phyloP scores from a whole-genome alignment of 2,888 invertebrate species.

The Xylota segnis region DNA sequence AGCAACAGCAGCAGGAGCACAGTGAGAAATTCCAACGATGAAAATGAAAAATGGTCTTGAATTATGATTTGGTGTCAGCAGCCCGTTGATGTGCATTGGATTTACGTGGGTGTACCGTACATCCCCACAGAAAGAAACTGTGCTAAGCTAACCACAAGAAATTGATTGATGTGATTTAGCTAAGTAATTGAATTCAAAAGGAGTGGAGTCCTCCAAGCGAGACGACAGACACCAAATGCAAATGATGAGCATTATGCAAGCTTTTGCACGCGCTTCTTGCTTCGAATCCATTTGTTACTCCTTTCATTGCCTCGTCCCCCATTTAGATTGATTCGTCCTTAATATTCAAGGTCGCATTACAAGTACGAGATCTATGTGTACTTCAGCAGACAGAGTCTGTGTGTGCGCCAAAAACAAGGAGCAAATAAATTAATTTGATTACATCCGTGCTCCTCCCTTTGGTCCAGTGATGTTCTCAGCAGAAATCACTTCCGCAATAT shows the following conservation, averaged over 20 bases:
- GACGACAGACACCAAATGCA: no score
- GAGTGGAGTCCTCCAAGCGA: not conserved
- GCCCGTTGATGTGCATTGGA: conserved; percentile 35
- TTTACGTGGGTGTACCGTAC: not conserved
- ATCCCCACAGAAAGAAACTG: not conserved
- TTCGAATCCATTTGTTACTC: no score
- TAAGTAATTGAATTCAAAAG: conserved; percentile 7
- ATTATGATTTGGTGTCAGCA: conserved; percentile 70
- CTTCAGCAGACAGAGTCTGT: not conserved
- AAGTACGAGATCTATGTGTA: no score
- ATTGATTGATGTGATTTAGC: conserved; percentile 20
- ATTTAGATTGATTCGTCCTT: not conserved
- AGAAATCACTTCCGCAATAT: conserved; percentile 33
- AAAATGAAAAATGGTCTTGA: conserved; percentile 67
- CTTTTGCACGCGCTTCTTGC: no score
- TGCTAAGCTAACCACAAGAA: not conserved
- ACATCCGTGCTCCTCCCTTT: conserved; percentile 33
- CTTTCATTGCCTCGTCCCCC: no score
- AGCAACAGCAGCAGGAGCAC: not conserved
- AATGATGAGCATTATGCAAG: no score
- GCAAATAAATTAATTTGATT: conserved; percentile 63
- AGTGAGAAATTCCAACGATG: conserved; percentile 41
- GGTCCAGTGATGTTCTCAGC: conserved; percentile 15
- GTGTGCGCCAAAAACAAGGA: not conserved
- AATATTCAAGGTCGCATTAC: not conserved